A percentile compares a stretch with the other conserved stretches of the same genome.
Conservation (phyloP, 1,140 invertebrate genomes). For the Pseudomyrmex gracilis region DNA sequence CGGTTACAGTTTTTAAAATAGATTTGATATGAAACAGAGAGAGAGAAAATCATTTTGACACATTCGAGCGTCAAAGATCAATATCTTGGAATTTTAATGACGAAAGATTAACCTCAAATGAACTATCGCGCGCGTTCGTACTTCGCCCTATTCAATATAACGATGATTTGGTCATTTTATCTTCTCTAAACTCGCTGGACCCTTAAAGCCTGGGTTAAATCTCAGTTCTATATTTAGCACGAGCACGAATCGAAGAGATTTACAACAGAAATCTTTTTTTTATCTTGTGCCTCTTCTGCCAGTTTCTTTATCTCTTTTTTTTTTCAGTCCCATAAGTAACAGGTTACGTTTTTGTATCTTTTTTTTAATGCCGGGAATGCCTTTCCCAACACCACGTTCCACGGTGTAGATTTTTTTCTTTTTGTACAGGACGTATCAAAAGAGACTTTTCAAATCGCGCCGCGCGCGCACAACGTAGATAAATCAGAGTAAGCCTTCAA, state of each 20-base stretch:
- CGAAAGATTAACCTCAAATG: slow-evolving; percentile 31
- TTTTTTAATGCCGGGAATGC: slow-evolving; percentile 63
- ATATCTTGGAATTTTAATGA: neutral
- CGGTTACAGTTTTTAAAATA: too few species aligned
- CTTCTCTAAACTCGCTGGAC: neutral
- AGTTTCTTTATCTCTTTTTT: slow-evolving; percentile 39
- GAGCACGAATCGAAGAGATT: slow-evolving; percentile 67
- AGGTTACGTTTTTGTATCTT: slow-evolving; percentile 74
- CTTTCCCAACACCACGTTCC: slow-evolving; percentile 22
- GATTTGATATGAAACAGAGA: neutral
- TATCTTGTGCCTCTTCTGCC: slow-evolving; percentile 16
- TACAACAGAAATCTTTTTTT: slow-evolving; percentile 58
- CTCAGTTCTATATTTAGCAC: slow-evolving; percentile 74
- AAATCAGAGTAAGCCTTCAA: neutral
- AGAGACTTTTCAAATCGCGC: neutral
- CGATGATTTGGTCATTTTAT: slow-evolving; percentile 7
- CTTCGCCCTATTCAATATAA: slow-evolving; percentile 15
- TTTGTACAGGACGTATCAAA: slow-evolving; percentile 15
- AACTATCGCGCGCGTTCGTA: neutral
- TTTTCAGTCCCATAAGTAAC: slow-evolving; percentile 70
- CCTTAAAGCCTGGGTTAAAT: slow-evolving; percentile 50
- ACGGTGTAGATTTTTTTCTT: neutral
- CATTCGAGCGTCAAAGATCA: neutral
- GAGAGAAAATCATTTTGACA: neutral
- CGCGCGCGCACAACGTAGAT: neutral